A percentile compares a stretch with the other conserved stretches of the same genome.
Evolutionary conservation across 2,888 invertebrate genomes (phyloP).

Genomic region (Glyphotaelius pellucidus): DNA sequence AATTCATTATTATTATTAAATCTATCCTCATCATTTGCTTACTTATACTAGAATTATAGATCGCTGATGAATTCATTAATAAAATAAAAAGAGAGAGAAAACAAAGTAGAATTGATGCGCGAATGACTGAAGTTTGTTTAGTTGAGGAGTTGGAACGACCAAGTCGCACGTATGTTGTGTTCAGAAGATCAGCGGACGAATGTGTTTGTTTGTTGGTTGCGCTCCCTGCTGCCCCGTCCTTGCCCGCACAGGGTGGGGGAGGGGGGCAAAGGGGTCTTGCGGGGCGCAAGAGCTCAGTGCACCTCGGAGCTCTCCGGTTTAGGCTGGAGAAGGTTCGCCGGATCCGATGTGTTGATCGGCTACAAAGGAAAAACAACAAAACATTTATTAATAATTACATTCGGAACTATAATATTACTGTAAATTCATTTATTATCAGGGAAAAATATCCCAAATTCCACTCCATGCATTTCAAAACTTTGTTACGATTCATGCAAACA

Average conservation of each 20-base stretch:
- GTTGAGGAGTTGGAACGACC: slow-evolving; percentile 14
- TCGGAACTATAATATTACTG: background rate
- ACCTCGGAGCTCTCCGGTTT: slow-evolving; percentile 91
- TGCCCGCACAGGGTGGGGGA: background rate
- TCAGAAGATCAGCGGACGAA: slow-evolving; percentile 33
- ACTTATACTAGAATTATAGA: slow-evolving; percentile 39
- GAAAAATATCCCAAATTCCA: background rate
- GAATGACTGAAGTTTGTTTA: slow-evolving; percentile 33
- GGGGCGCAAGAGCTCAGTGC: slow-evolving; percentile 77
- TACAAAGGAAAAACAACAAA: slow-evolving; percentile 73
- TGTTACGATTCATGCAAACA: background rate
- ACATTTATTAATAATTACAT: slow-evolving; percentile 66
- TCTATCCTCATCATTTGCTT: slow-evolving; percentile 48
- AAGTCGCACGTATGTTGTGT: slow-evolving; percentile 20
- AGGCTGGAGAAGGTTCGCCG: slow-evolving; percentile 87
- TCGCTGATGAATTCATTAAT: slow-evolving; percentile 32
- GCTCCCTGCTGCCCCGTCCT: background rate
- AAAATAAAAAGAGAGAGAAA: slow-evolving; percentile 23
- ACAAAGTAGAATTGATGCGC: slow-evolving; percentile 15
- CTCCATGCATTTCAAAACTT: background rate
- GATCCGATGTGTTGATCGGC: slow-evolving; percentile 90
- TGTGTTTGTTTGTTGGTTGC: background rate
- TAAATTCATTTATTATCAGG: background rate
- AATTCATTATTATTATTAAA: slow-evolving; percentile 24
- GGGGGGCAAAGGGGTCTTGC: background rate